These are phyloP conservation scores for Phoenicopterus ruber DNA, from an alignment of 2,113 vertebrate genomes.

Conservation along the genomic window DNA sequence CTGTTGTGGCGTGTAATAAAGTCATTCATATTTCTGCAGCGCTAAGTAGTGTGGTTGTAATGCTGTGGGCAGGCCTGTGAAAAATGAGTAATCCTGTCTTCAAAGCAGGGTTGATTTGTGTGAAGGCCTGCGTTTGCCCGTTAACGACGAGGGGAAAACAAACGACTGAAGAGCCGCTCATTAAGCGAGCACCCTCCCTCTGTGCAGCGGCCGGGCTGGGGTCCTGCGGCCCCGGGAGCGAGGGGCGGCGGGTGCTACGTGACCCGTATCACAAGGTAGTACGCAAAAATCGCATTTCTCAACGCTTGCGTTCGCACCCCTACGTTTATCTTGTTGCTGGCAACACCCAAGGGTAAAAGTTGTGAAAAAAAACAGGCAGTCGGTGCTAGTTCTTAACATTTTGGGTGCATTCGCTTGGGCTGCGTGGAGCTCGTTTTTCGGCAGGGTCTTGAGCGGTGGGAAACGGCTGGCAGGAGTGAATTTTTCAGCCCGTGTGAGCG, in stretches of 20 bases:
- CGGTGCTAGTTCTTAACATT: background rate
- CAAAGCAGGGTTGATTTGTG: constrained; percentile 15
- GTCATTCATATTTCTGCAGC: constrained; percentile 38
- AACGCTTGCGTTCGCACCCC: background rate
- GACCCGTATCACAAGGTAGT: fast-evolving
- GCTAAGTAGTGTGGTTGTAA: background rate
- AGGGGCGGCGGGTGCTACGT: background rate
- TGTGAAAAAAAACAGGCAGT: background rate
- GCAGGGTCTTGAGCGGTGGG: background rate
- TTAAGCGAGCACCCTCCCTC: background rate
- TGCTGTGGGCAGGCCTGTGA: constrained; percentile 54
- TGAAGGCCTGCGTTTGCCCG: background rate
- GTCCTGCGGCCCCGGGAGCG: fast-evolving
- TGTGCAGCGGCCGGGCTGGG: fast-evolving
- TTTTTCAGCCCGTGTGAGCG: background rate
- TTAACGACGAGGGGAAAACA: background rate
- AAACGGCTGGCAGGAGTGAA: background rate
- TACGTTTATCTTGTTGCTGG: background rate
- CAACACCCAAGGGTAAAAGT: background rate
- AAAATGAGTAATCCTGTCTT: constrained; percentile 55
- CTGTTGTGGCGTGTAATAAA: background rate
- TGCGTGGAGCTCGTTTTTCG: background rate
- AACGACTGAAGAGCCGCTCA: background rate
- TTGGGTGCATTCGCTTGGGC: background rate
- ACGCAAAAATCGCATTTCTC: background rate